phyloP scores from a whole-genome alignment of 2,113 vertebrate genomes.

The Pantherophis guttatus region DNA sequence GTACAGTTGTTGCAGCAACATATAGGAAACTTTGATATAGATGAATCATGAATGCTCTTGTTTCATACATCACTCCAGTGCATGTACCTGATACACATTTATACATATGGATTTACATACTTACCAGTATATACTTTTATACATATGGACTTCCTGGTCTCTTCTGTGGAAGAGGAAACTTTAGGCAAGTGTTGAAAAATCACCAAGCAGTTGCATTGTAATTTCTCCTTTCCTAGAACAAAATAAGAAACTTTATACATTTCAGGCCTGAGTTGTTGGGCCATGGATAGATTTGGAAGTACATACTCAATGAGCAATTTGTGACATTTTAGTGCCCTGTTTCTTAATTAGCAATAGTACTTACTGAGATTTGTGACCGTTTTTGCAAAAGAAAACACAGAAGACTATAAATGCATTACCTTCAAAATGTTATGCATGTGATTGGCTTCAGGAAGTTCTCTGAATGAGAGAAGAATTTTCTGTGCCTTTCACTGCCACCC shows the following conservation, averaged over 20 bases:
- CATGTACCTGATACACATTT: neutral
- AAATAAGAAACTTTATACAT: neutral
- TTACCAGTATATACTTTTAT: neutral
- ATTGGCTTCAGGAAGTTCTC: neutral
- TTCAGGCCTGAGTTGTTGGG: neutral
- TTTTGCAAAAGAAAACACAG: neutral
- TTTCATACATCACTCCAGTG: neutral
- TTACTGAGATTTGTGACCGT: neutral
- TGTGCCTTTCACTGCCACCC: neutral
- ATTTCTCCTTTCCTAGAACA: neutral
- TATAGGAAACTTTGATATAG: neutral
- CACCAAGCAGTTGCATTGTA: neutral
- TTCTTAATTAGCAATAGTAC: neutral
- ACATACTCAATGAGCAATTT: neutral
- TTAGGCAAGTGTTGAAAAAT: neutral
- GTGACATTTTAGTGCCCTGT: neutral
- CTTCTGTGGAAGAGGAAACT: neutral
- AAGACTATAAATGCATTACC: neutral
- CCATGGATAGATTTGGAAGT: neutral
- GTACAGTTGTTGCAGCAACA: neutral
- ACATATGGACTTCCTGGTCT: neutral
- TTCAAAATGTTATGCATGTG: neutral
- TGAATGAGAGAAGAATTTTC: neutral
- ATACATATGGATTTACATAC: neutral
- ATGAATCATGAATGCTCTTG: neutral